Base-by-base conservation (phyloP, 2,888 invertebrate species). In the Trisateles emortualis region DNA sequence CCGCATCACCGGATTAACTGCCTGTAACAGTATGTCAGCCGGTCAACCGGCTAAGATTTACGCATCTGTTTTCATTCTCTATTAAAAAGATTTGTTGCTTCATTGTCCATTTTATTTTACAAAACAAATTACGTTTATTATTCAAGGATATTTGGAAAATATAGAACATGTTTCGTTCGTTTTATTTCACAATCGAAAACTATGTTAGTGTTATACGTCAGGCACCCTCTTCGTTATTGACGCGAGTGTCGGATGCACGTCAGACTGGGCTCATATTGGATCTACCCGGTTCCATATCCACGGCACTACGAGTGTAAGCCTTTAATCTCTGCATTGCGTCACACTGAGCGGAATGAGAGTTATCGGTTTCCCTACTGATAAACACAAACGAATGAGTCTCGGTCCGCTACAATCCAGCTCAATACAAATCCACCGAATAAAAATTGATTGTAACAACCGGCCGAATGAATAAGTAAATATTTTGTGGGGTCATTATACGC, bases 251-350 rank as follows among this genome's bases (percentile, higher is more conserved):
- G 76, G 69, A 64, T 76, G 76, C 79, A 79, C 79, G 83, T 86
- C 84, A 82, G 75, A 72, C 70, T 72, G 80, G 81, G 75, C 81
- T 86, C 84, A 85, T 84, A 84, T 84, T 83, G 85, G 87, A 87
- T 87, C 83, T 81, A 78, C 76, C 78, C 70, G 74, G 77, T 80
- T 79, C 78, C 81, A 84, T 81, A 83, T 82, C 80, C 83, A 74
- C 79, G 80, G 76, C 73, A 81, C 81, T 84, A 83, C 83, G 79
- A 81, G 79, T 84, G 82, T 87, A 90, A 90, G 84, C 91, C 83
- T 88, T 88, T 91, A 90, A 90, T 91, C 90, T 88, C 88, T 88
- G 86, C 88, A 88, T 87, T 90, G 90, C 90, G 90, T 88, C 90
- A 90, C 84, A 79, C 84, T 78, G 79, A 83, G 84, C 86, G 86